Evolutionary conservation across 2,113 vertebrate genomes (phyloP), one percentile per base, ranked within the genome.

Genomic region (Pedetes capensis): DNA sequence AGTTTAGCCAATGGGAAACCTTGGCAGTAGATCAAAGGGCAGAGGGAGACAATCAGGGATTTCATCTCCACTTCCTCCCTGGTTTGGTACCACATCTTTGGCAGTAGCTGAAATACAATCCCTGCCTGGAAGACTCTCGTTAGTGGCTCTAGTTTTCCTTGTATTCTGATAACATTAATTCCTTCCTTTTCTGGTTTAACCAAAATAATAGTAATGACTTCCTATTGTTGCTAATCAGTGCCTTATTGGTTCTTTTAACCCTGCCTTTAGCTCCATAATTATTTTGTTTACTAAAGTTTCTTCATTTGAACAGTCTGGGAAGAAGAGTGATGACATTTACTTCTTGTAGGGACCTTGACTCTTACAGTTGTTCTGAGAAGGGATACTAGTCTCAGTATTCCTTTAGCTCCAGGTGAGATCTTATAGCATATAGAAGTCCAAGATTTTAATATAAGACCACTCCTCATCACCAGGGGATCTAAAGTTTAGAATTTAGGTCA

Each of bases 1-100:
- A 37, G 44, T 68, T 63, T 72, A 85, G 76, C 44, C 69, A 86
- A 23, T 71, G 75, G 44, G 66, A 87, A 87, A 84, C 44, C 3
- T 39, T 96, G 89, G 87, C 64, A 89, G 49, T 53, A 87, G 76
- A 93, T 94, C 74, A 95, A 91, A 96, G 64, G 32, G 10, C 61
- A 64, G 51, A n/a, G 57, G 51, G 39, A 87, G 59, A 51, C 49
- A 64, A 87, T 76, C 29, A 20, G 23, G 64, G 8, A 55, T 57
- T 93, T 95, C 63, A 89, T 57, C 53, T 92, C 39, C 37, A 93
- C 34, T 49, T 29, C 47, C 10, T 80, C 29, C 44, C 53, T 68
- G 37, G 71, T 89, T 61, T 72, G 75, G 75, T 61, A 44, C 63
- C 63, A 17, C 82, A 27, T 74, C 47, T 91, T 94, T 57, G 79